phyloP scores from a whole-genome alignment of 2,888 invertebrate species.

The Linnaemya tessellans region DNA sequence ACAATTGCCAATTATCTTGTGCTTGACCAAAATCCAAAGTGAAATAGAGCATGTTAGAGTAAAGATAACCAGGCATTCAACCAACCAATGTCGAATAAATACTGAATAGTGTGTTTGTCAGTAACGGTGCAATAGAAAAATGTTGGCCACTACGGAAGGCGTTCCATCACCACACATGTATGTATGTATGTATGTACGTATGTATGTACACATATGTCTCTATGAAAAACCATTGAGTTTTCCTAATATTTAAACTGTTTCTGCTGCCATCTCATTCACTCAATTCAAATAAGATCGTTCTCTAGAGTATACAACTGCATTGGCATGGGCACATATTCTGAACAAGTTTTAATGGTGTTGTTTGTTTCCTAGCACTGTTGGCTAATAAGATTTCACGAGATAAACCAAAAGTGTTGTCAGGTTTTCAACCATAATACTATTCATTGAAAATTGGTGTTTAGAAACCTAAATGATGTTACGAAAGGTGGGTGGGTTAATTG shows the following conservation, averaged over 20 bases:
- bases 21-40: conserved; percentile 67
- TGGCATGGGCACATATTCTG: conserved; percentile 9
- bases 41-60: conserved; percentile 61
- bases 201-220: conserved; percentile 5
- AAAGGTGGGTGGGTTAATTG: conserved; percentile 44
- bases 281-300: conserved; percentile 53
- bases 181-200: background rate
- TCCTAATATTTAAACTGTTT: conserved; percentile 28
- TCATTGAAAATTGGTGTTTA: conserved; percentile 42
- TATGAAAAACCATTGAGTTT: conserved; percentile 36
- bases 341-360: conserved; percentile 35
- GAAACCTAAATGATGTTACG: conserved; percentile 10
- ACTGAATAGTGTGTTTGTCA: background rate
- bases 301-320: conserved; percentile 27
- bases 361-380: conserved; percentile 46
- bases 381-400: conserved; percentile 69
- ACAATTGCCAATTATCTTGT: conserved; percentile 70
- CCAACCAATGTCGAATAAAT: conserved; percentile 48
- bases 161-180: conserved; percentile 21
- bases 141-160: background rate
- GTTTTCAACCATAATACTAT: conserved; percentile 48
- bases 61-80: conserved; percentile 62
- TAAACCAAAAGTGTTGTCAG: conserved; percentile 68
- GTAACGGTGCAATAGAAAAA: conserved; percentile 11
- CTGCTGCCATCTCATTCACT: background rate